Evolutionary conservation across 2,797 vertebrate species (phyloP).

Genomic region (Cyclopterus lumpus): DNA sequence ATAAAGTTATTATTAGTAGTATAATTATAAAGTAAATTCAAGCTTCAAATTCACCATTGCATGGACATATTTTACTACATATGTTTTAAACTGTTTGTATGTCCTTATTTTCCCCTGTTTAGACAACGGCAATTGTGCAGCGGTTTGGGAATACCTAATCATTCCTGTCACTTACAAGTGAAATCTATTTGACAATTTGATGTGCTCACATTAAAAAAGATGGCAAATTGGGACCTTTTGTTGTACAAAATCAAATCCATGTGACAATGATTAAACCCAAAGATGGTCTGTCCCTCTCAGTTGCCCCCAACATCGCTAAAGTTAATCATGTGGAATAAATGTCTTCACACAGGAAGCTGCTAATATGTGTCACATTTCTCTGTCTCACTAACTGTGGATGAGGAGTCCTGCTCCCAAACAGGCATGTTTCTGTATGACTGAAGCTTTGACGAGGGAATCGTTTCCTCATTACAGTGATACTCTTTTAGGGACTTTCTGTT

Average conservation of each 20-base stretch:
- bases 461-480: conserved; percentile 31
- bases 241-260: neutral
- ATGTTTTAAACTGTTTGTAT: neutral
- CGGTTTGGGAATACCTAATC: neutral
- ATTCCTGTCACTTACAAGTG: neutral
- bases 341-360: neutral
- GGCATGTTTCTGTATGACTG: neutral
- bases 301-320: neutral
- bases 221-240: neutral
- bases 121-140: neutral
- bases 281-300: neutral
- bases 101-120: neutral
- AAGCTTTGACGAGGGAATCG: neutral
- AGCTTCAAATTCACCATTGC: neutral
- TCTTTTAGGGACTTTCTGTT: conserved; percentile 24
- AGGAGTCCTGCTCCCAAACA: conserved; percentile 1
- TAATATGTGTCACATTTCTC: conserved; percentile 35
- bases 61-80: neutral
- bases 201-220: neutral
- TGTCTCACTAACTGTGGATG: conserved; percentile 26
- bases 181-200: neutral
- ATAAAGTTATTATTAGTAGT: no score
- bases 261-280: neutral
- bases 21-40: neutral
- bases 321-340: neutral